Evolutionary conservation across 2,888 invertebrate genomes (phyloP).

Genomic region (Cheilosia pagana): DNA sequence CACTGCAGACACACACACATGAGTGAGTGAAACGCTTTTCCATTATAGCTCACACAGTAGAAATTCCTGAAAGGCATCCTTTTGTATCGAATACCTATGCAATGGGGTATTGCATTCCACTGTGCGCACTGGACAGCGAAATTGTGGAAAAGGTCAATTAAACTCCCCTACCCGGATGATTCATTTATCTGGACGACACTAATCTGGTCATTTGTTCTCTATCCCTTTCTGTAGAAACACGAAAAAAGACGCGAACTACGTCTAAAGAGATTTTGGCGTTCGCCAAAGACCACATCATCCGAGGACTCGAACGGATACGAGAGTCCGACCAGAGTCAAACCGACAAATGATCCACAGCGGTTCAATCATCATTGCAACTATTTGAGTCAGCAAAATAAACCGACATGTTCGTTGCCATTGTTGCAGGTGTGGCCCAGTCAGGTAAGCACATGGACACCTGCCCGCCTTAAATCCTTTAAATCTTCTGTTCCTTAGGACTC

Average conservation of each 20-base stretch:
- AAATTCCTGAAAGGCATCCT: neutral
- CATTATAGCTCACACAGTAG: conserved; percentile 29
- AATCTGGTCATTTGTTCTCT: neutral
- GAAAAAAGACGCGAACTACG: conserved; percentile 84
- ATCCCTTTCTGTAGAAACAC: conserved; percentile 81
- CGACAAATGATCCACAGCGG: conserved; percentile 81
- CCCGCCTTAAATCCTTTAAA: neutral
- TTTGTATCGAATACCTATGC: neutral
- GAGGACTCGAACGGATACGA: conserved; percentile 84
- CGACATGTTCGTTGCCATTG: conserved; percentile 85
- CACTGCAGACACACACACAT: neutral
- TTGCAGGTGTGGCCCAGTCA: conserved; percentile 89
- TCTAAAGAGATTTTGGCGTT: conserved; percentile 84
- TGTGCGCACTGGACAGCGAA: neutral
- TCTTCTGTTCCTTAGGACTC: conserved; percentile 84
- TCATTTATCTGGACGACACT: neutral
- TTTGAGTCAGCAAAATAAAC: conserved; percentile 80
- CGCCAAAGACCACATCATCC: conserved; percentile 83
- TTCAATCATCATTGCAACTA: conserved; percentile 81
- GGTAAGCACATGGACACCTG: conserved; percentile 77
- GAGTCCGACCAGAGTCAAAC: conserved; percentile 83
- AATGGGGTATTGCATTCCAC: neutral
- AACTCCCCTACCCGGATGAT: neutral
- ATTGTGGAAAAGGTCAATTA: conserved; percentile 22
- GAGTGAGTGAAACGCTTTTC: conserved; percentile 53